Base-by-base conservation (phyloP, 2,113 vertebrate genomes). In the Clarias macrocephalus region DNA sequence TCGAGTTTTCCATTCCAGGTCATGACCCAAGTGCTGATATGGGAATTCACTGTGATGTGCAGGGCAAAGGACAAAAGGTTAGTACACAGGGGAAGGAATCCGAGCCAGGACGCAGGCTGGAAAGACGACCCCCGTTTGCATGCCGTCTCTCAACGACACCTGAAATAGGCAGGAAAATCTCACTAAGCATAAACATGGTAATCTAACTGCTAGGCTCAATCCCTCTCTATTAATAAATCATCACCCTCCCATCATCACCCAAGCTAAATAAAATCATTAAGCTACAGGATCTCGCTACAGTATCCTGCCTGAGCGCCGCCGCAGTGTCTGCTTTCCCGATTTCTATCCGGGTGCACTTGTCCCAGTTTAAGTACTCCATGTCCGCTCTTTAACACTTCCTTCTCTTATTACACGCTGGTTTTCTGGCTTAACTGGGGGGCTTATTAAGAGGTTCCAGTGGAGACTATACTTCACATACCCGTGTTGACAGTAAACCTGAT, bases 111-210 rank as follows among this genome's bases (percentile, higher is more conserved):
- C 87, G 3, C 79, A 88, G 88, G 89, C 87, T 91, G 91, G 92
- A 93, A 95, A 94, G 92, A 92, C 75, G 94, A 94, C 89, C 92
- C 87, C 92, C 88, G 91, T 92, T 92, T 92, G 76, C 88, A 59
- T 85, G 62, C 84, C 68, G 89, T 91, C 93, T 92, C 90, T 76
- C 60, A 80, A 86, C 85, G 79, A 86, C 89, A 91, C 75, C 73
- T 90, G 91, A 95, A 95, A 65, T 80, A 88, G 91, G 88, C 80
- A 91, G 88, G 88, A 85, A 81, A 91, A 93, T 93, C 91, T 89
- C 87, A 25, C 90, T 89, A 88, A 90, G 88, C 88, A 89, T 90
- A 88, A 77, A 90, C 65, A 82, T 42, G 86, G 85, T 72, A 87
- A 90, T 87, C 77, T 66, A 72, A 85, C 68, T 72, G 66, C 89